Evolutionary conservation across 2,888 invertebrate species (phyloP).

Genomic region (Acronicta alni): DNA sequence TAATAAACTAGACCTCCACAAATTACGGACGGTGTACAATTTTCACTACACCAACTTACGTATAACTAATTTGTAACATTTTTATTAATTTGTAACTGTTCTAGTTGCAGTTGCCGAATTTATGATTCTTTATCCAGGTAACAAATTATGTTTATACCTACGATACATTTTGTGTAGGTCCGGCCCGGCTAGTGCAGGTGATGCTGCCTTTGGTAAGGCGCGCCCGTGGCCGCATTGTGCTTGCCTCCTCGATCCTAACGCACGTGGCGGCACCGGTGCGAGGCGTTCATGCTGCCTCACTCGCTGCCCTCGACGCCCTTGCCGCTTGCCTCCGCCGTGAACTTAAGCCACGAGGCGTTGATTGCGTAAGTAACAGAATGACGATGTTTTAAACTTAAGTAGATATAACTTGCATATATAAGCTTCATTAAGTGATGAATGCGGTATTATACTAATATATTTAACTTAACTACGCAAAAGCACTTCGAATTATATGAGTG

Average conservation of each 20-base stretch:
- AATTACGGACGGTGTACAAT: constrained; percentile 6
- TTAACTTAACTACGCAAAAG: too few relatives aligned
- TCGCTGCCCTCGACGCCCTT: constrained; percentile 94
- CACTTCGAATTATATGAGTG: too few relatives aligned
- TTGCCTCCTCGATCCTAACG: constrained; percentile 94
- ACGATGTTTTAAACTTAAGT: background rate
- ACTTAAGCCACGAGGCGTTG: constrained; percentile 93
- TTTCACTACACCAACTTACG: too few relatives aligned
- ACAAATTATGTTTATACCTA: background rate
- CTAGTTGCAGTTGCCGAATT: too few relatives aligned
- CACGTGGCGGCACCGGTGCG: constrained; percentile 94
- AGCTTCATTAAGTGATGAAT: too few relatives aligned
- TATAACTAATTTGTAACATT: too few relatives aligned
- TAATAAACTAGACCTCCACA: constrained; percentile 32
- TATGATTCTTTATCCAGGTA: too few relatives aligned
- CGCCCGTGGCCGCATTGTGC: constrained; percentile 94
- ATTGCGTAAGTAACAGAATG: constrained; percentile 89
- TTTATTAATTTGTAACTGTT: too few relatives aligned
- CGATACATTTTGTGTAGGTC: constrained; percentile 78
- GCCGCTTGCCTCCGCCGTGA: constrained; percentile 94
- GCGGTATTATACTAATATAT: too few relatives aligned
- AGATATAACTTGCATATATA: too few relatives aligned
- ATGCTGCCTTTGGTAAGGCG: constrained; percentile 95
- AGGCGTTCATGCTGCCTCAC: constrained; percentile 94
- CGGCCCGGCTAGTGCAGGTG: constrained; percentile 92